Conservation (phyloP, 2,797 vertebrate genomes). For the Smutsia temminckii region DNA sequence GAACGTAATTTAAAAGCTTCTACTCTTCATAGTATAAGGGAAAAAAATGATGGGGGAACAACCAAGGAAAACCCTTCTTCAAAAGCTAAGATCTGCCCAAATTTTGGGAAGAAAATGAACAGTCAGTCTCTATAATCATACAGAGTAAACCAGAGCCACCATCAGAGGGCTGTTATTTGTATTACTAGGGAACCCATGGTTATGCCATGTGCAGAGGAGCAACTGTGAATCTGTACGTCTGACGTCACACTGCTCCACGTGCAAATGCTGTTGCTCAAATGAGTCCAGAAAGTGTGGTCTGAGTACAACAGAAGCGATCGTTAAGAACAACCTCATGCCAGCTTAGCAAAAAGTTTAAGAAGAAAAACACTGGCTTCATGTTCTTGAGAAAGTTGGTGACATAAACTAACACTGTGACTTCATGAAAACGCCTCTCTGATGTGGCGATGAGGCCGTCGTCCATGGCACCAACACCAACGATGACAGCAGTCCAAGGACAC, state of each 20-base stretch:
- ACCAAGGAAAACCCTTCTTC: background rate
- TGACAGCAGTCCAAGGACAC: background rate
- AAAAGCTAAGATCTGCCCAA: background rate
- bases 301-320: background rate
- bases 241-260: accelerated
- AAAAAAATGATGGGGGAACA: background rate
- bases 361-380: background rate
- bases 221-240: no score
- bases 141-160: accelerated
- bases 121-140: background rate
- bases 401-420: background rate
- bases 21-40: background rate
- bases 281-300: background rate
- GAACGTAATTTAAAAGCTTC: background rate
- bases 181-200: background rate
- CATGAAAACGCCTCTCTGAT: accelerated
- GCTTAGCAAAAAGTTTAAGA: background rate
- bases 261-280: background rate
- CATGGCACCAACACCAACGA: background rate
- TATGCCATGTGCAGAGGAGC: accelerated
- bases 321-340: background rate
- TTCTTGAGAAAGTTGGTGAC: background rate
- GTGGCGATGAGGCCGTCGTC: accelerated
- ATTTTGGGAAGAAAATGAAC: background rate
- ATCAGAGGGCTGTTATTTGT: background rate